phyloP scores from a whole-genome alignment of 2,888 invertebrate genomes.

The Mesorhabditis sp. region DNA sequence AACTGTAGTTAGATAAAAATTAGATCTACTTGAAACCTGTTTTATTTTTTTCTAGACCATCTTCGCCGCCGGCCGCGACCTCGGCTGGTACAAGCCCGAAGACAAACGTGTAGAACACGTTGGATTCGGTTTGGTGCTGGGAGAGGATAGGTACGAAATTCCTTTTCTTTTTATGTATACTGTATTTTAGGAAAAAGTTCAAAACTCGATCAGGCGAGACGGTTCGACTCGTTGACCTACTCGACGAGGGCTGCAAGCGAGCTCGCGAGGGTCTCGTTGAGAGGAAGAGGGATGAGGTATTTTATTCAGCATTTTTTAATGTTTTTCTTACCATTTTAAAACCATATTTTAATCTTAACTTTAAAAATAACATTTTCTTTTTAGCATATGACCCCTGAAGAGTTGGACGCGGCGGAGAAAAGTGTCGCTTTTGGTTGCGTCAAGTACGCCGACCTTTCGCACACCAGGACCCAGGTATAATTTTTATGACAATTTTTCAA shows the following conservation, averaged over 20 bases:
- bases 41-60: slow-evolving; percentile 64
- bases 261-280: slow-evolving; percentile 61
- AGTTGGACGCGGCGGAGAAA: slow-evolving; percentile 60
- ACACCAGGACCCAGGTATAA: slow-evolving; percentile 73
- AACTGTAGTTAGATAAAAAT: background rate
- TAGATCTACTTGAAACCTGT: slow-evolving; percentile 6
- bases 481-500: background rate
- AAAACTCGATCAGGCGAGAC: slow-evolving; percentile 96
- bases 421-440: slow-evolving; percentile 96
- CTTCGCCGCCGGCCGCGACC: slow-evolving; percentile 73
- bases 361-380: too few species aligned
- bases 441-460: slow-evolving; percentile 92
- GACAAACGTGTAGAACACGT: slow-evolving; percentile 80
- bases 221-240: slow-evolving; percentile 77
- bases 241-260: slow-evolving; percentile 75
- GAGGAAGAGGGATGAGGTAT: slow-evolving; percentile 60
- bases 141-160: slow-evolving; percentile 83
- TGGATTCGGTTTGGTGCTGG: slow-evolving; percentile 91
- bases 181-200: slow-evolving; percentile 77
- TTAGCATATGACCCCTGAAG: slow-evolving; percentile 45
- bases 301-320: slow-evolving; percentile 14
- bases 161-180: slow-evolving; percentile 20
- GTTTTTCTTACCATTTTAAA: too few species aligned
- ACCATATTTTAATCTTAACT: too few species aligned
- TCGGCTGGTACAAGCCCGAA: slow-evolving; percentile 71